Base-by-base conservation (phyloP, 2,113 vertebrate genomes). In the Muntiacus muntjak region DNA sequence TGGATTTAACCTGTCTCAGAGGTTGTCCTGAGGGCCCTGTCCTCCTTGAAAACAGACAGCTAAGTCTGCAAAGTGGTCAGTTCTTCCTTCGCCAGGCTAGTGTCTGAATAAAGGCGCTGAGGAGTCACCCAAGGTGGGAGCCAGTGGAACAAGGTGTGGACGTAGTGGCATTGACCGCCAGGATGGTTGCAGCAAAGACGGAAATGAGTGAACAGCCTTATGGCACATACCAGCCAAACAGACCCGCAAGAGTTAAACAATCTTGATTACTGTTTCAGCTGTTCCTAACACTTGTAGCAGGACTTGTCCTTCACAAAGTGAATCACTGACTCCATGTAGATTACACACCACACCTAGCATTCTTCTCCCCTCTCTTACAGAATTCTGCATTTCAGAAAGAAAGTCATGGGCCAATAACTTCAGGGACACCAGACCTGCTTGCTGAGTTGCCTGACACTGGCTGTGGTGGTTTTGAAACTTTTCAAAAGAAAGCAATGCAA, bases 51-150 rank as follows among this genome's bases (percentile, higher is more conserved):
- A 11, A 33, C 4, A 45, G 36, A 33, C 21, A 26, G 30, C 82
- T 28, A 16, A 16, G 4, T 30, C 43, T 57, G 9, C 26, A 74
- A 74, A 76, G 74, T 28, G 23, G 25, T 78, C 43, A 28, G 26
- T 13, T 47, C 26, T 79, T 47, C 26, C 43, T 79, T 16, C 5
- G 45, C 43, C 26, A 79, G 76, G 76, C 30, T 50, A 14, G 12
- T 25, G 58, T 82, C 19, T 54, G 47, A 45, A 21, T 62, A n/a
- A n/a, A 67, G 17, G 11, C 6, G 0, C 28, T 7, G 40, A 86
- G 40, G 40, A 62, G 43, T 33, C 40, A 62, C 0, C 0, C 5
- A 10, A 47, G 26, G 9, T 12, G 16, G 28, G 28, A 1, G 21
- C 85, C 85, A 36, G 21, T 9, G 33, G 45, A n/a, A 33, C 85